A percentile compares a stretch with the other conserved stretches of the same genome.
These are phyloP conservation scores for Drosophila eohydei DNA, from an alignment of 2,888 invertebrate species.

Conservation along the genomic window DNA sequence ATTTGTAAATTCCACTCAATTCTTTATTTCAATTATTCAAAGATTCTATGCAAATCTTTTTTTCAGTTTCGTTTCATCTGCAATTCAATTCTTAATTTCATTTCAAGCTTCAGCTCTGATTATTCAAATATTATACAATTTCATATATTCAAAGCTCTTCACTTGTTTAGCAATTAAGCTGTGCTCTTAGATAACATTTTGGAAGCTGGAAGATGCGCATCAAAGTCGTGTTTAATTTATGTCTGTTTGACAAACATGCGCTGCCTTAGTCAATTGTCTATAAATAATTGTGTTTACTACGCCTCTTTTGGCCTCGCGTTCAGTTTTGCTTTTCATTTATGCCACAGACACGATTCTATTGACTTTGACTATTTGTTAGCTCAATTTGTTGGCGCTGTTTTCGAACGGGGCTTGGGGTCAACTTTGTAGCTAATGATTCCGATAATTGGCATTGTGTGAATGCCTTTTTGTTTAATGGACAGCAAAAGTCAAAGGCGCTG, in stretches of 20 bases:
- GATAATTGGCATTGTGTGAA: slow-evolving; percentile 78
- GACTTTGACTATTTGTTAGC: slow-evolving; percentile 62
- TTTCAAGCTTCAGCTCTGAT: background rate
- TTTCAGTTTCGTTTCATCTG: background rate
- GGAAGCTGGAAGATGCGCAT: background rate
- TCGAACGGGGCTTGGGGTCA: slow-evolving; percentile 44
- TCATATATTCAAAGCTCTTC: background rate
- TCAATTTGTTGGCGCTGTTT: slow-evolving; percentile 44
- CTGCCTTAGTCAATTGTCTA: slow-evolving; percentile 25
- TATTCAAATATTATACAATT: background rate
- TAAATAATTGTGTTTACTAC: slow-evolving; percentile 34
- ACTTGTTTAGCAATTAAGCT: background rate
- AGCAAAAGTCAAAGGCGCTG: slow-evolving; percentile 42
- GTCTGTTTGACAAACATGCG: background rate
- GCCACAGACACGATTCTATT: slow-evolving; percentile 45
- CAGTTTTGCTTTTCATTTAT: slow-evolving; percentile 11
- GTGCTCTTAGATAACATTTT: background rate
- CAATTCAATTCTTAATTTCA: background rate
- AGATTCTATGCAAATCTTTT: background rate
- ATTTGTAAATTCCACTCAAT: background rate
- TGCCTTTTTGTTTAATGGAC: slow-evolving; percentile 50
- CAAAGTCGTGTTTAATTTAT: background rate
- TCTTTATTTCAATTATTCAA: background rate
- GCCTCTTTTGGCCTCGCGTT: slow-evolving; percentile 39
- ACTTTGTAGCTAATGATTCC: slow-evolving; percentile 70